A percentile compares a stretch with the other conserved stretches of the same genome.
Conservation (phyloP, 1,140 invertebrate genomes). For the Luehdorfia chinensis region DNA sequence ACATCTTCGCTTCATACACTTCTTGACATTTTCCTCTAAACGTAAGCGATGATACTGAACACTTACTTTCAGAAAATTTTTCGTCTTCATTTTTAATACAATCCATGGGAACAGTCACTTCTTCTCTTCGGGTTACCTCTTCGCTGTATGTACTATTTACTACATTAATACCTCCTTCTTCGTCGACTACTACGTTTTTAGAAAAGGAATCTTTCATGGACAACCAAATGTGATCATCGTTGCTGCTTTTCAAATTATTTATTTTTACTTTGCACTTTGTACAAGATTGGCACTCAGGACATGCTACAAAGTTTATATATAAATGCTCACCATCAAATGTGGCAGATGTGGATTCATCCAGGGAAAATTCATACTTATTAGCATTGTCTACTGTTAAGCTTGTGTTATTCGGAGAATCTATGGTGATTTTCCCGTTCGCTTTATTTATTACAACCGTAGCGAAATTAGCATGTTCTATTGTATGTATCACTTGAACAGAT, state of each 20-base stretch:
- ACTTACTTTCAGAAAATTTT: constrained; percentile 28
- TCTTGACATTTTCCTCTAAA: constrained; percentile 44
- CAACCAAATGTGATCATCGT: constrained; percentile 46
- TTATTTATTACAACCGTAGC: constrained; percentile 72
- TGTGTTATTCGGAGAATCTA: constrained; percentile 55
- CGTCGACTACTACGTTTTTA: constrained; percentile 49
- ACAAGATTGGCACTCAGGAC: constrained; percentile 39
- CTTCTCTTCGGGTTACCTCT: constrained; percentile 12
- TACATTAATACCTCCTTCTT: constrained; percentile 50
- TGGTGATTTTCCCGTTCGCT: constrained; percentile 41
- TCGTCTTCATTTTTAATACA: no score
- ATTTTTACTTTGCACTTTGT: constrained; percentile 50
- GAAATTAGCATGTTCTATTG: constrained; percentile 76
- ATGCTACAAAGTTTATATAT: constrained; percentile 43
- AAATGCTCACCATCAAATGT: constrained; percentile 49
- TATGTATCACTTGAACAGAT: constrained; percentile 68
- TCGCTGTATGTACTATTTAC: constrained; percentile 28
- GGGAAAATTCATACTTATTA: constrained; percentile 44
- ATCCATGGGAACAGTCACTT: no score
- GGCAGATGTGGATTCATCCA: constrained; percentile 44
- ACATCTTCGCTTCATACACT: constrained; percentile 39
- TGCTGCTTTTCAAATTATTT: constrained; percentile 31
- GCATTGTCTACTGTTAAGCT: constrained; percentile 38
- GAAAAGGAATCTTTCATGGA: constrained; percentile 55
- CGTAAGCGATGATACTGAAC: constrained; percentile 14